A percentile compares a stretch with the other conserved stretches of the same genome.
These are phyloP conservation scores for Ivindomyrus marchei DNA, from an alignment of 2,113 vertebrate species.

Conservation along the genomic window DNA sequence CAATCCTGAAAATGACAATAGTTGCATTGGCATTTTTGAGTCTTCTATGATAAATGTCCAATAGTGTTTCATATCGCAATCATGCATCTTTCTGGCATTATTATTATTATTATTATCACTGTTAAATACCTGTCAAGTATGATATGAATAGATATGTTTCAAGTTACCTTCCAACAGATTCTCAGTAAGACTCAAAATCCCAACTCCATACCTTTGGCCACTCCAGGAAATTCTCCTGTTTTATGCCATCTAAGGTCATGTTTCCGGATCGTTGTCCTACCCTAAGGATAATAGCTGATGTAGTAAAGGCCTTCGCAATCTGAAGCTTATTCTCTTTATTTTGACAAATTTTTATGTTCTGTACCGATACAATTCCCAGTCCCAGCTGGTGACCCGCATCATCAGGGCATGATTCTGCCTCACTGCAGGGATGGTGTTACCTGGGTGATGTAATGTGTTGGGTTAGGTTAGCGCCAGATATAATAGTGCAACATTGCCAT, in stretches of 20 bases:
- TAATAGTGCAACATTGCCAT: not conserved
- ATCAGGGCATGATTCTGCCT: not conserved
- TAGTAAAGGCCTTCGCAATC: not conserved
- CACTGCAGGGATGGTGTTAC: not conserved
- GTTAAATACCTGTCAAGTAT: not conserved
- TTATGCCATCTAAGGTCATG: not conserved
- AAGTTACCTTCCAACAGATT: not conserved
- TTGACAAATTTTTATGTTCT: not conserved
- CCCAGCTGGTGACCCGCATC: not conserved
- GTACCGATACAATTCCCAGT: not conserved
- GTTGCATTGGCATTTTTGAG: not conserved
- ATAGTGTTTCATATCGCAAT: not conserved
- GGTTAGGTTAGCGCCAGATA: not conserved
- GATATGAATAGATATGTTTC: not conserved
- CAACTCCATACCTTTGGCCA: not conserved
- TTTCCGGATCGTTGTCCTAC: not conserved
- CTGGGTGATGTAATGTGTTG: not conserved
- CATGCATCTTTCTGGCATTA: not conserved
- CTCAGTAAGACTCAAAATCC: not conserved
- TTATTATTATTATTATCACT: not conserved
- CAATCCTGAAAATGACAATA: not conserved
- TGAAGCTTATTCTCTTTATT: not conserved
- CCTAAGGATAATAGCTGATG: not conserved
- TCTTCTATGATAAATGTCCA: not conserved
- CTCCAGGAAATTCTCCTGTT: not conserved